Conservation (phyloP, 2,797 vertebrate genomes). For the Psittacula echo region DNA sequence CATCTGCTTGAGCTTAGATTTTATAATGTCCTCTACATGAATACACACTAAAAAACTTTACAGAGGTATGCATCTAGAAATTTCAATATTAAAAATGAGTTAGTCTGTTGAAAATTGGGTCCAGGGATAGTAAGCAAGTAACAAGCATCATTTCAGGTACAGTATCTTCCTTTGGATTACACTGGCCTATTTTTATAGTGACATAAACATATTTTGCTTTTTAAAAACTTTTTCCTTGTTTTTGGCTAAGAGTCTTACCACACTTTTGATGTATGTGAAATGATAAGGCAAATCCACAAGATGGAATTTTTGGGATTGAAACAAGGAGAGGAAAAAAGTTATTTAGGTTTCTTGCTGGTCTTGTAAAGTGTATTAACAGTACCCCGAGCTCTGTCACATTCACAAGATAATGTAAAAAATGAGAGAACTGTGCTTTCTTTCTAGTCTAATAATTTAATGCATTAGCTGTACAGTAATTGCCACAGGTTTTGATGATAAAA, state of each 20-base stretch:
- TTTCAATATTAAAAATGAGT: neutral
- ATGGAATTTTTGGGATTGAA: neutral
- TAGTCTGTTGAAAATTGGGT: neutral
- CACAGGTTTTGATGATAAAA: constrained; percentile 14
- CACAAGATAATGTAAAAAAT: neutral
- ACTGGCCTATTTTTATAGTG: neutral
- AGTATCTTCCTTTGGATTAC: neutral
- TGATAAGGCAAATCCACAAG: neutral
- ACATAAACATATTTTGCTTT: neutral
- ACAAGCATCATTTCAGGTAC: neutral
- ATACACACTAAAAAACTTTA: neutral
- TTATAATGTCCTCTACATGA: neutral
- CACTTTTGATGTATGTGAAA: neutral
- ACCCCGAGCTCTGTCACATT: neutral
- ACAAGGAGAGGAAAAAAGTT: neutral
- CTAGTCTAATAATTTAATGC: neutral
- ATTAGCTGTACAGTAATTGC: neutral
- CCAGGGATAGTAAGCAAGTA: neutral
- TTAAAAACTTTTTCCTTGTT: neutral
- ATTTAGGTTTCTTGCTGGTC: neutral
- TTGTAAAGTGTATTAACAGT: neutral
- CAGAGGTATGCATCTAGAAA: neutral
- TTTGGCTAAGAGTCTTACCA: neutral
- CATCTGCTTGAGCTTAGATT: neutral
- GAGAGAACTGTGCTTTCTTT: neutral